Base-by-base conservation (phyloP, 2,113 vertebrate genomes). In the Phylloscopus trochilus region DNA sequence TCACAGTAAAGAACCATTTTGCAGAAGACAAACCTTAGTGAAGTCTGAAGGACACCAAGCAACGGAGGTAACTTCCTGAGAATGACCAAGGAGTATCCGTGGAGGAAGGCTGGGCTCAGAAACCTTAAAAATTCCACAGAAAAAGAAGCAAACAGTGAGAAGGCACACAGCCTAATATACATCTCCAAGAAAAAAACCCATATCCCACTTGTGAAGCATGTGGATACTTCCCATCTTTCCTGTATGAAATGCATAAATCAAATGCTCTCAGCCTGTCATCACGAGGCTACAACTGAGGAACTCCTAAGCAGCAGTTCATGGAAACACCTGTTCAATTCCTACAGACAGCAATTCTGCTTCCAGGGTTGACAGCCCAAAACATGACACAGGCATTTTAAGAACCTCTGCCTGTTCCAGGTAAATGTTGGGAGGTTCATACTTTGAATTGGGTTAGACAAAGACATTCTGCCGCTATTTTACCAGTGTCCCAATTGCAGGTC, bases 41-140 rank as follows among this genome's bases (percentile, higher is more conserved):
- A 99, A 99, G 95, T 99, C 99, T 39, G 98, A 98, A 9, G 98
- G 99, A 94, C 99, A 99, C 99, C 99, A 99, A 35, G 98, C 97
- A 76, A 99, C 98, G 60, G 99, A 99, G 0, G 99, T 99, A 82
- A 99, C 99, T 95, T 99, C 99, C 97, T 99, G 98, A 72, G 97
- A 98, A 63, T 99, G 99, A 73, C 99, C 99, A 82, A 98, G 97
- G 31, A 99, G 98, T 37, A 98, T 97, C 87, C 98, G 76, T 31
- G 99, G 99, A 93, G 98, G 97, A 84, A 92, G 92, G 56, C 95
- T 96, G 44, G 99, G 98, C 59, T 98, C 97, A 59, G 98, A 98
- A 56, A 99, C 98, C 99, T 99, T 78, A 64, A 93, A 91, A 69
- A 94, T 75, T 58, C 53, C 76, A 74, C 2, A 84, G 62, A 75